These are phyloP conservation scores for Sebastolobus alascanus DNA, from an alignment of 2,797 vertebrate species.

Conservation along the genomic window DNA sequence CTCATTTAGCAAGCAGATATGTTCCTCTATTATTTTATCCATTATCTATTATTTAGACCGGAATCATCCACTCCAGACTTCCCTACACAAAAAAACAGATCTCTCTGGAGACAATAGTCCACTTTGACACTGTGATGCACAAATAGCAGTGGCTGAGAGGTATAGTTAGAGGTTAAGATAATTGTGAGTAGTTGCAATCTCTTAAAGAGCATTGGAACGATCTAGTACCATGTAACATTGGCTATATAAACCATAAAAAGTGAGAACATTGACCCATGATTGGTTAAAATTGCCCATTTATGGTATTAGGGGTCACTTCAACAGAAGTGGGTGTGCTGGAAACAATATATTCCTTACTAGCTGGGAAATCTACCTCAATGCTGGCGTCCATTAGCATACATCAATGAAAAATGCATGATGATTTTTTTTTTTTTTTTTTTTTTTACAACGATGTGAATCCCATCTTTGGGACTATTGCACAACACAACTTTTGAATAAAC, in stretches of 20 bases:
- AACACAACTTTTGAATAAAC: conserved; percentile 44
- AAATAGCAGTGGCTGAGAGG: conserved; percentile 36
- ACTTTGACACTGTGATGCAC: conserved; percentile 27
- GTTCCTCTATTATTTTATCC: conserved; percentile 43
- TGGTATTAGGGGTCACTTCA: conserved; percentile 42
- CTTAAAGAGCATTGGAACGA: conserved; percentile 21
- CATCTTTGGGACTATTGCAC: conserved; percentile 32
- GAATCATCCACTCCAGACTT: conserved; percentile 27
- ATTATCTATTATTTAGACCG: conserved; percentile 28
- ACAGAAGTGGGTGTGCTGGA: conserved; percentile 38
- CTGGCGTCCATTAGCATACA: conserved; percentile 9
- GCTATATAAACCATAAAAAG: conserved; percentile 42
- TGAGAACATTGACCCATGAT: conserved; percentile 49
- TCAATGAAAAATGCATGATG: conserved; percentile 12
- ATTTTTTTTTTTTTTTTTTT: neutral
- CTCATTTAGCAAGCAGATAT: conserved; percentile 51
- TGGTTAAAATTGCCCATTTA: conserved; percentile 46
- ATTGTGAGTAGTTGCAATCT: conserved; percentile 47
- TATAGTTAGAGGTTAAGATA: conserved; percentile 28
- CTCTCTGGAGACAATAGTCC: conserved; percentile 22
- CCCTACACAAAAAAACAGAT: conserved; percentile 29
- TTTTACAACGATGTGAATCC: conserved; percentile 22
- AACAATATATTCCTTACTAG: conserved; percentile 51
- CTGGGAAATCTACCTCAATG: conserved; percentile 26
- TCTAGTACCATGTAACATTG: conserved; percentile 1